A percentile compares a stretch with the other conserved stretches of the same genome.
Evolutionary conservation across 2,797 vertebrate genomes (phyloP).

Genomic region (Enteromius radiatus): DNA sequence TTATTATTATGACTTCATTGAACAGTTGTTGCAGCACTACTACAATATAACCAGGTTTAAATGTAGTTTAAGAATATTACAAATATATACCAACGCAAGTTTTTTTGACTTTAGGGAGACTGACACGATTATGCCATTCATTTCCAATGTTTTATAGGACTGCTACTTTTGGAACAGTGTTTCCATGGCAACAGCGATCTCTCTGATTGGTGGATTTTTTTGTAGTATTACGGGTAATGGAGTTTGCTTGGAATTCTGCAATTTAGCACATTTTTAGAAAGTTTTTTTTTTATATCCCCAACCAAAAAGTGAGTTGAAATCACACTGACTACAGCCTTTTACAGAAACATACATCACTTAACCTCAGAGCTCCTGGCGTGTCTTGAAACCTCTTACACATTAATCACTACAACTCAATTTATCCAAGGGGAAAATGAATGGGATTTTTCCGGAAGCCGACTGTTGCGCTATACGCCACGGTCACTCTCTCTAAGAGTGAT

Average conservation of each 20-base stretch:
- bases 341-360: conserved; percentile 22
- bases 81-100: background rate
- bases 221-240: background rate
- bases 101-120: background rate
- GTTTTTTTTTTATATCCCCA: background rate
- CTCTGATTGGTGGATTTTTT: background rate
- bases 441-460: conserved; percentile 21
- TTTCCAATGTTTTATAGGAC: background rate
- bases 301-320: background rate
- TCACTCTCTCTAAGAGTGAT: conserved; percentile 13
- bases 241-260: background rate
- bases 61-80: background rate
- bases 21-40: background rate
- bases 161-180: background rate
- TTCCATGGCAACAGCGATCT: background rate
- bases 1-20: background rate
- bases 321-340: background rate
- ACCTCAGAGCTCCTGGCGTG: conserved; percentile 52
- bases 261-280: background rate
- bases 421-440: background rate
- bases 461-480: background rate
- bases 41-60: background rate
- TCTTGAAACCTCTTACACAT: conserved; percentile 45
- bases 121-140: background rate
- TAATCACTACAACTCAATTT: conserved; percentile 35